Evolutionary conservation across 2,797 vertebrate genomes (phyloP), one percentile per base, ranked within the genome.

Genomic region (Carcharodon carcharias): DNA sequence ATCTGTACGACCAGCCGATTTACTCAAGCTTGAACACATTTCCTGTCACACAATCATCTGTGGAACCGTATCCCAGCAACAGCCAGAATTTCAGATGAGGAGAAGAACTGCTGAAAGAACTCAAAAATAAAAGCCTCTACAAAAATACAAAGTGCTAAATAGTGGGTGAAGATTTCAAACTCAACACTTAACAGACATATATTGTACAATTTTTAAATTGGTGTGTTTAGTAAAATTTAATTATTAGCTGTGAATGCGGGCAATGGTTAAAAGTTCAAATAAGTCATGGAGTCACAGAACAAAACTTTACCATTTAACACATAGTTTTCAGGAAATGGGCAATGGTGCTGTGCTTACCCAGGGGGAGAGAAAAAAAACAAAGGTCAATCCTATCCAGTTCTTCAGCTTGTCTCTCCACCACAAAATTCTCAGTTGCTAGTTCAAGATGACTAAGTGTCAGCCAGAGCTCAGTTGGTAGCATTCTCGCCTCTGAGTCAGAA

Each of bases 1-100:
- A 67, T 67, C 91, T 67, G 91, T 67, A 65, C 8, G 18, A 93
- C n/a, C n/a, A 93, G 45, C 91, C 23, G n/a, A 67, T 28, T 67
- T 93, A 93, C 18, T 65, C n/a, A 65, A 93, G 91, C 91, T 65
- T 65, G 63, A 67, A 93, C 91, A 91, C 56, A 91, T 61, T 91
- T 91, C 56, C 56, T 91, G 88, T 93, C n/a, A 93, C 63, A 93
- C 61, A 45, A 50, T 4, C 61, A 65, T 93, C 61, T 93, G 91
- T 63, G 61, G 61, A 92, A 63, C 35, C n/a, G n/a, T 65, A 12
- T 65, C 21, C 63, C 91, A 67, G 61, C 91, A 65, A 93, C 61
- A 93, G 63, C 67, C 56, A 91, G 28, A n/a, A 31, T 91, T 91
- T 63, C 91, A 93, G 91, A 93, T 67, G 35, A 93, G 63, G n/a